Evolutionary conservation across 2,888 invertebrate genomes (phyloP), one percentile per base, ranked within the genome.

Genomic region (Tuta absoluta): DNA sequence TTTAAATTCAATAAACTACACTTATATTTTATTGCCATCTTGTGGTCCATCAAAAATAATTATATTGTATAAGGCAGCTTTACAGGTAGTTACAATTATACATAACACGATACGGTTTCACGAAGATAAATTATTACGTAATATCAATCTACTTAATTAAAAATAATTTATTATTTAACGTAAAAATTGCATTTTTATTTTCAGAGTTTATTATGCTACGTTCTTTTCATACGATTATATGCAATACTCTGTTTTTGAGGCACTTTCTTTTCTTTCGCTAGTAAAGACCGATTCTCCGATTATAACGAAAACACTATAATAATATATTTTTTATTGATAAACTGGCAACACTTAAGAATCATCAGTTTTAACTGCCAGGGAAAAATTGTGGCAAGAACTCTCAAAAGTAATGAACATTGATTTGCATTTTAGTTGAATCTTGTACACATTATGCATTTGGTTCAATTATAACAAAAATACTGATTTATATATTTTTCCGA

Each of bases 191-290:
- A 72, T 74, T 72, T 53, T 69, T 67, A 72, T 72, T 69, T 45
- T 38, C 60, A 23, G 41, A 41, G 49, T 62, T 56, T 66, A 75
- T 75, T 75, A 77, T 72, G 73, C 75, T 75, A 76, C 72, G 71
- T 79, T 56, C 10, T 28, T 33, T 72, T 70, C 33, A 81, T 73
- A 78, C 74, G 74, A 72, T 64, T 69, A 62, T 67, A 70, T 72
- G 72, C 65, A 71, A 69, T 71, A 69, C 66, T 72, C 68, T 69
- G 68, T 69, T 68, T 66, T 71, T 63, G 76, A 80, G 80, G 81
- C 79, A 80, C 80, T 79, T 78, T 64, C 48, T 66, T 23, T 23
- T 59, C 58, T 59, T 45, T 60, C 24, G 21, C 45, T 45, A 60
- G 45, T 28, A 33, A 1, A 38, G 37, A 58, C 58, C 58, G 21